These are phyloP conservation scores for Tarsius wallacei DNA, from an alignment of 2,797 vertebrate species.

Conservation along the genomic window DNA sequence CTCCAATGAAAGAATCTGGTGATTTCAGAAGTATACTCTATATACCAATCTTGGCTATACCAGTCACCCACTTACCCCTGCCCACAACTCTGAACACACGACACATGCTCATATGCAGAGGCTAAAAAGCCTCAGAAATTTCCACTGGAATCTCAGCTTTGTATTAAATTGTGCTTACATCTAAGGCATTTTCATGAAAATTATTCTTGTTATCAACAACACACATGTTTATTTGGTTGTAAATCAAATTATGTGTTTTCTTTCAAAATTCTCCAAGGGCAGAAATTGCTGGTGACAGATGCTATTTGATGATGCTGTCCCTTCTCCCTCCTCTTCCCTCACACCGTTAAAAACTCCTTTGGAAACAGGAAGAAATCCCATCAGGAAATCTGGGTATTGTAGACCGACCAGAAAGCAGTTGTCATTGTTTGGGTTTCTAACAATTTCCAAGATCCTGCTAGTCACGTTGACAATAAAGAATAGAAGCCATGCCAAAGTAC, in stretches of 20 bases:
- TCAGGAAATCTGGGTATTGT: background rate
- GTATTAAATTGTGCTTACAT: background rate
- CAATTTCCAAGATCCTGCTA: slow-evolving; percentile 24
- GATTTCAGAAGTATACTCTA: background rate
- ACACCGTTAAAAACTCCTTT: background rate
- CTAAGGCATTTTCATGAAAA: slow-evolving; percentile 54
- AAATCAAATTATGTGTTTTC: slow-evolving; percentile 53
- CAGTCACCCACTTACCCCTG: background rate
- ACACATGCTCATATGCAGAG: background rate
- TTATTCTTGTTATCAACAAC: slow-evolving; percentile 35
- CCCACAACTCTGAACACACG: background rate
- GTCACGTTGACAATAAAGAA: background rate
- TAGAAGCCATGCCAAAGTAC: background rate
- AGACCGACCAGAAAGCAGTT: background rate
- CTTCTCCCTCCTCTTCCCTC: background rate
- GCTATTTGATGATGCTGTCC: background rate
- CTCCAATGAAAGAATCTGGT: background rate
- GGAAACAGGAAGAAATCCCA: slow-evolving; percentile 33
- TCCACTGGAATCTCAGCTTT: background rate
- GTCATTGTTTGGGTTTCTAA: background rate
- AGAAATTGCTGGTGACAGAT: background rate
- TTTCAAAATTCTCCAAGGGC: slow-evolving; percentile 22
- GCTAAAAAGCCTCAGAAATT: background rate
- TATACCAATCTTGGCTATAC: background rate
- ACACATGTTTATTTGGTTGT: slow-evolving; percentile 20